A percentile compares a stretch with the other conserved stretches of the same genome.
Evolutionary conservation across 2,888 invertebrate genomes (phyloP).

Genomic region (Troides oblongomaculatus): DNA sequence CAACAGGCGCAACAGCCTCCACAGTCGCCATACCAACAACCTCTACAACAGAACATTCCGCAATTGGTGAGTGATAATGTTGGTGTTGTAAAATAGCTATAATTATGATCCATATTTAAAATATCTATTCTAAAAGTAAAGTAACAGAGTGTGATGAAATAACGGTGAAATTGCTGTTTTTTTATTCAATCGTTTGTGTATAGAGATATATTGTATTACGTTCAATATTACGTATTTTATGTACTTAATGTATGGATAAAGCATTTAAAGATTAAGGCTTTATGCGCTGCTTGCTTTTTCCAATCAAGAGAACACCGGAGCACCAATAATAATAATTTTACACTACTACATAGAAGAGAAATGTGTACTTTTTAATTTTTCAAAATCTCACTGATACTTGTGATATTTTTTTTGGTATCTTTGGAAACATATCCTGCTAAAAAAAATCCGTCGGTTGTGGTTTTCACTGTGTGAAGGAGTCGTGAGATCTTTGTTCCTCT

Average conservation of each 20-base stretch:
- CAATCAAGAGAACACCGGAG: conserved; percentile 14
- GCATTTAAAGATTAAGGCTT: neutral
- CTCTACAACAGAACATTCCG: conserved; percentile 75
- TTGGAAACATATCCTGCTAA: too few species aligned
- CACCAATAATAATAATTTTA: conserved; percentile 6
- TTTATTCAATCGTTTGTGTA: too few species aligned
- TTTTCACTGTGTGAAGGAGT: too few species aligned
- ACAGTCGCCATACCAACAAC: conserved; percentile 72
- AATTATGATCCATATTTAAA: neutral
- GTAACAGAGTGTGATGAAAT: too few species aligned
- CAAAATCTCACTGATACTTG: too few species aligned
- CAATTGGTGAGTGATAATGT: conserved; percentile 65
- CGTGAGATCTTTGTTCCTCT: too few species aligned
- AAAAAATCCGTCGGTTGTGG: too few species aligned
- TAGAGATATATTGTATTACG: too few species aligned
- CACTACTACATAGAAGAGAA: neutral
- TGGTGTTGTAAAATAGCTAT: neutral
- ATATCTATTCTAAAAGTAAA: neutral
- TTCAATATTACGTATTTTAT: too few species aligned
- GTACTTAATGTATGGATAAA: neutral
- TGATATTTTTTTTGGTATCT: too few species aligned
- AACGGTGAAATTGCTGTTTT: too few species aligned
- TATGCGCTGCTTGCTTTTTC: conserved; percentile 3
- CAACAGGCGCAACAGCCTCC: conserved; percentile 56
- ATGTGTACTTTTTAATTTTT: too few species aligned